phyloP scores from a whole-genome alignment of 2,797 vertebrate species.

The Periophthalmus magnuspinnatus region DNA sequence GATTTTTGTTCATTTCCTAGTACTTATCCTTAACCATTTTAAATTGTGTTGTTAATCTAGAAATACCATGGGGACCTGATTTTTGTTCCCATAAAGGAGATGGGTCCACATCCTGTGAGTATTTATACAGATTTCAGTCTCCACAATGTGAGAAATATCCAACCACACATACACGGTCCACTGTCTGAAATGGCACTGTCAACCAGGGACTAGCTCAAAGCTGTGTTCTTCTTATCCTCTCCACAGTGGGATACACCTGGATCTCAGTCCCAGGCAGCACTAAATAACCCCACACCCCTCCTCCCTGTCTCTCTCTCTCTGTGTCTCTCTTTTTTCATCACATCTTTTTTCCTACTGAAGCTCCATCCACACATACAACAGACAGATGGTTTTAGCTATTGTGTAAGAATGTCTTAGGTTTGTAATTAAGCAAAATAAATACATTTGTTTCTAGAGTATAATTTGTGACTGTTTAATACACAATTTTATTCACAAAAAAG shows the following conservation, averaged over 20 bases:
- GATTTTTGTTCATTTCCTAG: too few relatives aligned
- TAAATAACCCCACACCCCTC: background rate
- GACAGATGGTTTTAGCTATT: background rate
- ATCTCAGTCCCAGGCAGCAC: background rate
- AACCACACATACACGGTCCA: slow-evolving; percentile 48
- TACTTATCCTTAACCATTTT: too few relatives aligned
- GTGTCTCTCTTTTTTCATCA: background rate
- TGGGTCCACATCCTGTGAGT: too few relatives aligned
- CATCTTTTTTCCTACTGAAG: background rate
- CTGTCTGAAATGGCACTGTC: slow-evolving; percentile 48
- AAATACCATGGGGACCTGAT: too few relatives aligned
- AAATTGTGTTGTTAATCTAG: too few relatives aligned
- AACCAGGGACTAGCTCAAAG: slow-evolving; percentile 34
- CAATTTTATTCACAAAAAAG: too few relatives aligned
- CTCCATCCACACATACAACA: background rate
- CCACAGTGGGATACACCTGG: slow-evolving; percentile 2
- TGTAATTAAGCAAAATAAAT: background rate
- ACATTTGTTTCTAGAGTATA: too few relatives aligned
- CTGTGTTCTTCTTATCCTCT: slow-evolving; percentile 16
- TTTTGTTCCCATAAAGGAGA: too few relatives aligned
- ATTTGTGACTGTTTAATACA: too few relatives aligned
- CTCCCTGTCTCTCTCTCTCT: background rate
- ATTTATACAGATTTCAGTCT: too few relatives aligned
- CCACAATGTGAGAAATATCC: slow-evolving; percentile 2
- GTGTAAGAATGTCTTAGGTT: background rate